Conservation (phyloP, 2,888 invertebrate species). For the Dolichomitus sp. region DNA sequence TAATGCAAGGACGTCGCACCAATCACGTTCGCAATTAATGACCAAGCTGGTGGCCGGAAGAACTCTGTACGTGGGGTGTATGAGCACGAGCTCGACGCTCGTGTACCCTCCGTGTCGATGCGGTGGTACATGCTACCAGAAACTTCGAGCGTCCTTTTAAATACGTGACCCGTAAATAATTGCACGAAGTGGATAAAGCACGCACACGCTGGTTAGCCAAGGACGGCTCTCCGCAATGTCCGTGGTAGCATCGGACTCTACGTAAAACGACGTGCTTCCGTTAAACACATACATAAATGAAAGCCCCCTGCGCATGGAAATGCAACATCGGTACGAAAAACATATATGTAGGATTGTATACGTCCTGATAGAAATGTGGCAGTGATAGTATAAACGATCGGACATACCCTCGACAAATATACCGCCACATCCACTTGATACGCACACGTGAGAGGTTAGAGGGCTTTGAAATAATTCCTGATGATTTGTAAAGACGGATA, state of each 20-base stretch:
- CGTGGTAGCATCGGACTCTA: conserved; percentile 11
- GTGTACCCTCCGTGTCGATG: conserved; percentile 6
- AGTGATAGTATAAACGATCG: conserved; percentile 13
- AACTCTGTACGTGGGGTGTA: conserved; percentile 62
- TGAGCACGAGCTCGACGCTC: conserved; percentile 12
- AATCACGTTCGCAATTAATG: conserved; percentile 80
- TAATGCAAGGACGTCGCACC: conserved; percentile 70
- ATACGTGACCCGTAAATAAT: conserved; percentile 82
- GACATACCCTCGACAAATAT: conserved; percentile 27
- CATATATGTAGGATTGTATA: not conserved
- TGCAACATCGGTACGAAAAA: not conserved
- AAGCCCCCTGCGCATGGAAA: not conserved
- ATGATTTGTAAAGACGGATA: not conserved
- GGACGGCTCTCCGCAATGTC: conserved; percentile 17
- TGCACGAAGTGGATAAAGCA: conserved; percentile 77
- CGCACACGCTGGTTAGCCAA: conserved; percentile 64
- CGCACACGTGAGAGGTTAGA: conserved; percentile 1
- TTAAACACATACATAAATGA: conserved; percentile 17
- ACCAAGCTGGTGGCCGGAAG: conserved; percentile 67
- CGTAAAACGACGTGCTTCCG: conserved; percentile 30
- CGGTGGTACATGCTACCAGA: conserved; percentile 18
- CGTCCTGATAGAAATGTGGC: conserved; percentile 10
- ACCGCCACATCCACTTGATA: conserved; percentile 25
- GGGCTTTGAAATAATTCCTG: conserved; percentile 7
- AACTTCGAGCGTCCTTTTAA: conserved; percentile 74